Conservation (phyloP, 2,797 vertebrate genomes). For the Trachurus trachurus region DNA sequence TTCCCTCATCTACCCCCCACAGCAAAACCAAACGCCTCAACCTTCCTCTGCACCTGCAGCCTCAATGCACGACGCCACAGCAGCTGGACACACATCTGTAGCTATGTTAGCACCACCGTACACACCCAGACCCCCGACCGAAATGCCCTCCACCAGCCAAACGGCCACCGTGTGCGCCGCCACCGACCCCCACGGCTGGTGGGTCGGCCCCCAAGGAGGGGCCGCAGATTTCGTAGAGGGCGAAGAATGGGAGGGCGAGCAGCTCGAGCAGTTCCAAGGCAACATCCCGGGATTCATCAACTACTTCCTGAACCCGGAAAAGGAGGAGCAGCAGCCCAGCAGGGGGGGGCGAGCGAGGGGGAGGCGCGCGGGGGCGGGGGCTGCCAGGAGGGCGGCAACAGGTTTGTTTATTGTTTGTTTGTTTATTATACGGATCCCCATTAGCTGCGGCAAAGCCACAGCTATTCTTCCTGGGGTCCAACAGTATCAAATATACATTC, state of each 20-base stretch:
- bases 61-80: constrained; percentile 29
- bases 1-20: constrained; percentile 49
- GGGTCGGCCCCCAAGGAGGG: neutral
- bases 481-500: too few relatives aligned
- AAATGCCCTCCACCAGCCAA: constrained; percentile 5
- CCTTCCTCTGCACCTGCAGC: neutral
- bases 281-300: constrained; percentile 84
- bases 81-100: constrained; percentile 30
- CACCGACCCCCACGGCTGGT: constrained; percentile 16
- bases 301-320: constrained; percentile 72
- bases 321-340: neutral
- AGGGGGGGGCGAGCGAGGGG: constrained; percentile 14
- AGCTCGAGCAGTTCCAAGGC: constrained; percentile 72
- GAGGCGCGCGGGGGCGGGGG: constrained; percentile 9
- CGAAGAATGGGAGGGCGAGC: constrained; percentile 31
- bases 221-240: neutral
- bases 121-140: neutral
- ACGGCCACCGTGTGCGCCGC: neutral
- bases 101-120: neutral
- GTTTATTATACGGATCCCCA: too few relatives aligned
- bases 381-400: constrained; percentile 17
- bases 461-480: too few relatives aligned
- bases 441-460: too few relatives aligned
- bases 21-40: constrained; percentile 34
- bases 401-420: too few relatives aligned